A percentile compares a stretch with the other conserved stretches of the same genome.
Conservation (phyloP, 1,140 invertebrate genomes). For the Macrocentrus cingulum region DNA sequence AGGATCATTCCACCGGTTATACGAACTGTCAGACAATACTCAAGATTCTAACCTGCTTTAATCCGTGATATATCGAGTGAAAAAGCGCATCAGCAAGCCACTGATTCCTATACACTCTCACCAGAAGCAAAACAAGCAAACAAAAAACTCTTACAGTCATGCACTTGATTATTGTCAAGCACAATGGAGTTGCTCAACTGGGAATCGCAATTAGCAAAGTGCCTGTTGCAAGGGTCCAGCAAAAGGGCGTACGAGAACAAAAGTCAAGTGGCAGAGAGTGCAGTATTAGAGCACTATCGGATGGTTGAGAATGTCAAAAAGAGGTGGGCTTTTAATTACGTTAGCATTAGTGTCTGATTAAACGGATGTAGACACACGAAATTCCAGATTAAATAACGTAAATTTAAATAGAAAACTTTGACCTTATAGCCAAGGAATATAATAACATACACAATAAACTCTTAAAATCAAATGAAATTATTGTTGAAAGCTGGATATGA, state of each 20-base stretch:
- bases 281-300: slow-evolving; percentile 9
- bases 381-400: slow-evolving; percentile 41
- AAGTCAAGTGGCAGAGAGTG: neutral
- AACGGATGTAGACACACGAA: slow-evolving; percentile 46
- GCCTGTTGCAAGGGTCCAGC: neutral
- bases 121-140: slow-evolving; percentile 2
- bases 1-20: neutral
- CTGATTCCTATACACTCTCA: neutral
- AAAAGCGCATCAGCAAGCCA: slow-evolving; percentile 1
- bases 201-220: slow-evolving; percentile 14
- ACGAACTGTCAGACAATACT: slow-evolving; percentile 20
- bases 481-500: slow-evolving; percentile 39
- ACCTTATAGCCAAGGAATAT: slow-evolving; percentile 18
- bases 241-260: neutral
- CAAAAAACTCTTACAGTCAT: neutral
- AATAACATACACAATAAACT: too few relatives aligned
- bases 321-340: slow-evolving; percentile 56
- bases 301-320: slow-evolving; percentile 43
- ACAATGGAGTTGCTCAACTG: neutral
- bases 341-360: slow-evolving; percentile 49
- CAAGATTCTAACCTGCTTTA: slow-evolving; percentile 23
- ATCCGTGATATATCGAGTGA: slow-evolving; percentile 9
- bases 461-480: too few relatives aligned
- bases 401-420: slow-evolving; percentile 53
- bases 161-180: slow-evolving; percentile 14